These are phyloP conservation scores for Nemoura dubitans DNA, from an alignment of 2,888 invertebrate species.

Conservation along the genomic window DNA sequence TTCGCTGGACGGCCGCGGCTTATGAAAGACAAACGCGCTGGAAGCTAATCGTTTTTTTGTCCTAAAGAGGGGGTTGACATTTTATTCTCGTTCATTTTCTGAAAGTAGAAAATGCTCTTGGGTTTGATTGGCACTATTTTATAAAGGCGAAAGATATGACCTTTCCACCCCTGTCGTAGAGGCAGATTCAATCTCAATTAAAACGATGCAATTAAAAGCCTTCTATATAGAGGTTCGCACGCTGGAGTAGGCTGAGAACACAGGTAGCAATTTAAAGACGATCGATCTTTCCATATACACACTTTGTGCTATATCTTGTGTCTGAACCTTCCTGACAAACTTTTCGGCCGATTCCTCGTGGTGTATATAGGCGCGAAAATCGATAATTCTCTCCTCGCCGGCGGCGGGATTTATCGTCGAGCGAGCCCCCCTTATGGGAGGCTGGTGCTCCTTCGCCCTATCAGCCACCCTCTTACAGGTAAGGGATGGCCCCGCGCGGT, in stretches of 20 bases:
- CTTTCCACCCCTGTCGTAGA: neutral
- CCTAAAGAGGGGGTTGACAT: neutral
- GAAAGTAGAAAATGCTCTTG: neutral
- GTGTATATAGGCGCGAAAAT: neutral
- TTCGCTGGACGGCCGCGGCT: neutral
- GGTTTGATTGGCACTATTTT: neutral
- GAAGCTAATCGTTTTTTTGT: neutral
- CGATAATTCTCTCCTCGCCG: neutral
- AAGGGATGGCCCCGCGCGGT: neutral
- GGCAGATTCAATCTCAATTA: neutral
- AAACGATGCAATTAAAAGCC: neutral
- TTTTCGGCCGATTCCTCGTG: neutral
- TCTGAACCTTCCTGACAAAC: neutral
- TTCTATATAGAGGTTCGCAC: neutral
- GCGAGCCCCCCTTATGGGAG: neutral
- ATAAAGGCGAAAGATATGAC: neutral
- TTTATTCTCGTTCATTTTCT: neutral
- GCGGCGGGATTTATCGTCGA: neutral
- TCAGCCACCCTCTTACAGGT: slow-evolving; percentile 12
- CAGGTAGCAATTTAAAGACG: neutral
- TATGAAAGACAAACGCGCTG: neutral
- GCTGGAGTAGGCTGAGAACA: neutral
- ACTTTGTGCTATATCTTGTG: neutral
- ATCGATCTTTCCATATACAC: neutral
- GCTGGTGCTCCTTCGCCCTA: neutral